A percentile compares a stretch with the other conserved stretches of the same genome.
Evolutionary conservation across 1,140 invertebrate species (phyloP).

Genomic region (Drosophila sucinea): DNA sequence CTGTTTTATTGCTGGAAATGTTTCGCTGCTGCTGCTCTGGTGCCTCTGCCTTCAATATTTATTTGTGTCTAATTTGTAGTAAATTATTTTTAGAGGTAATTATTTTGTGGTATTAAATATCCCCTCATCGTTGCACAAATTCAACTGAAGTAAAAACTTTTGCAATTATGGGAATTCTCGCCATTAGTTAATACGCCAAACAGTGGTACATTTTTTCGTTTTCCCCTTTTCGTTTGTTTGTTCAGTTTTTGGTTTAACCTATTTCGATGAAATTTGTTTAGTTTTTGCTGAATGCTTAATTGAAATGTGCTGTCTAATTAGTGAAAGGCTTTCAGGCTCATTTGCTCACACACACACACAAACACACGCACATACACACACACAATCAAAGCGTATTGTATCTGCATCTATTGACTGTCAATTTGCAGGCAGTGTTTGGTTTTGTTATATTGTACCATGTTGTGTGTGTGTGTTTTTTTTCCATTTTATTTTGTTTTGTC

Average conservation of each 20-base stretch:
- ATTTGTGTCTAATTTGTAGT: slow-evolving; percentile 50
- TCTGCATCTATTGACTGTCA: slow-evolving; percentile 40
- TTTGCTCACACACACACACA: slow-evolving; percentile 27
- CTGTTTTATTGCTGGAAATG: slow-evolving; percentile 63
- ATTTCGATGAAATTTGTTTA: slow-evolving; percentile 4
- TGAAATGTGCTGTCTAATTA: slow-evolving; percentile 71
- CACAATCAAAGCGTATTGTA: slow-evolving; percentile 1
- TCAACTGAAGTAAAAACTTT: slow-evolving; percentile 43
- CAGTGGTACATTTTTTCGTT: slow-evolving; percentile 20
- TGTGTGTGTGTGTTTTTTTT: slow-evolving; percentile 5
- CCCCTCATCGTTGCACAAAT: slow-evolving; percentile 3
- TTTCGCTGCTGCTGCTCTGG: not conserved
- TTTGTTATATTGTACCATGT: slow-evolving; percentile 22
- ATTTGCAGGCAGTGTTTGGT: slow-evolving; percentile 31
- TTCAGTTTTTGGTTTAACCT: slow-evolving; percentile 10
- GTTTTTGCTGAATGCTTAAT: slow-evolving; percentile 45
- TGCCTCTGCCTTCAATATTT: slow-evolving; percentile 37
- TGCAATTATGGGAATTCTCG: slow-evolving; percentile 30
- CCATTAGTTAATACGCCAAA: slow-evolving; percentile 40
- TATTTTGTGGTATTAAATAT: slow-evolving; percentile 65
- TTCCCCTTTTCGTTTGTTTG: slow-evolving; percentile 25
- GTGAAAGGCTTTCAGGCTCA: slow-evolving; percentile 53
- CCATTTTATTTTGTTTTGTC: slow-evolving; percentile 38
- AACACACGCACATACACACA: not conserved
- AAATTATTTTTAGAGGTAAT: slow-evolving; percentile 71